Evolutionary conservation across 1,140 invertebrate genomes (phyloP).

Genomic region (Trichonephila clavipes): DNA sequence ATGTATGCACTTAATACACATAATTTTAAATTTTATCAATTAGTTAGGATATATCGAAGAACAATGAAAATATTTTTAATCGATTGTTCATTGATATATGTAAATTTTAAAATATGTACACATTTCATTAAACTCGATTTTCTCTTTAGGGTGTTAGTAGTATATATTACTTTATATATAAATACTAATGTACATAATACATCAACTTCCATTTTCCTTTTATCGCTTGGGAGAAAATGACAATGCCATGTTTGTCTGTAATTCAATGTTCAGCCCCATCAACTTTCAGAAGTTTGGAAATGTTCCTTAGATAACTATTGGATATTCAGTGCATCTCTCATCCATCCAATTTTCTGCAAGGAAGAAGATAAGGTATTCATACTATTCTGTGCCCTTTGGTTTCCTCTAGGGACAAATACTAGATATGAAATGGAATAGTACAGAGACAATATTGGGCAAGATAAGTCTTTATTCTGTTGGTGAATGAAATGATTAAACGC

Average conservation of each 20-base stretch:
- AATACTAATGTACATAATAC: not conserved
- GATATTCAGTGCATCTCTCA: not conserved
- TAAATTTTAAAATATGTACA: too few relatives aligned
- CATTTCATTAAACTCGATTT: too few relatives aligned
- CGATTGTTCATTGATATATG: too few relatives aligned
- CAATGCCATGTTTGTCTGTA: not conserved
- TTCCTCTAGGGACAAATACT: not conserved
- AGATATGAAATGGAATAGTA: not conserved
- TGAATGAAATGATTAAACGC: too few relatives aligned
- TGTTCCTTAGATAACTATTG: slow-evolving; percentile 5
- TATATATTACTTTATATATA: not conserved
- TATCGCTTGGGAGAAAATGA: not conserved
- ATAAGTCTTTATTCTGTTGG: too few relatives aligned
- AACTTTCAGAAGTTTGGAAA: not conserved
- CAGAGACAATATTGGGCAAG: not conserved
- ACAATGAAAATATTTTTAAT: too few relatives aligned
- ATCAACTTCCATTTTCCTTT: not conserved
- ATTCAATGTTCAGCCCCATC: not conserved
- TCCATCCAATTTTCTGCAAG: not conserved
- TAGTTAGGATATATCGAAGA: too few relatives aligned
- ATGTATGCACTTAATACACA: too few relatives aligned
- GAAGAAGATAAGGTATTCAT: not conserved
- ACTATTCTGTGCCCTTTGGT: too few relatives aligned
- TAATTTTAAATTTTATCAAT: too few relatives aligned
- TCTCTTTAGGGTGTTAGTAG: too few relatives aligned